phyloP scores from a whole-genome alignment of 2,888 invertebrate species.

The Oxyteleia sp. region DNA sequence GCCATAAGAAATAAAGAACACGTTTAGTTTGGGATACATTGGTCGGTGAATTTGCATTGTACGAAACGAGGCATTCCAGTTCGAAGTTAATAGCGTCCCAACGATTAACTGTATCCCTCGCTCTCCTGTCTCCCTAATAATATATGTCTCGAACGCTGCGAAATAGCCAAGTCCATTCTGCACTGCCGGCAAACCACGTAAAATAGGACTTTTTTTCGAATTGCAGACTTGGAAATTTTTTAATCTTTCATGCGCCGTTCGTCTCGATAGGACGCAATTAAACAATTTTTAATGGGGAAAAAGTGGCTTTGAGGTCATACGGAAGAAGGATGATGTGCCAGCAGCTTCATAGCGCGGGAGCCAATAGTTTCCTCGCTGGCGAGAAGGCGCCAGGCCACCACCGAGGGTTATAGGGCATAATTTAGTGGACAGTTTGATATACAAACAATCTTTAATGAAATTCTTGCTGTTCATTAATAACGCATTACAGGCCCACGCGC shows the following conservation, averaged over 20 bases:
- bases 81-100: conserved; percentile 86
- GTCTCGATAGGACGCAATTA: conserved; percentile 47
- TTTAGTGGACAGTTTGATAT: conserved; percentile 90
- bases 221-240: conserved; percentile 6
- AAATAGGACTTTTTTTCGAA: conserved; percentile 12
- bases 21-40: no score
- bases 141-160: conserved; percentile 82
- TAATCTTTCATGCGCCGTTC: conserved; percentile 4
- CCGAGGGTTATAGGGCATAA: conserved; percentile 88
- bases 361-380: conserved; percentile 85
- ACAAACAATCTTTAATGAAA: conserved; percentile 91
- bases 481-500: conserved; percentile 88
- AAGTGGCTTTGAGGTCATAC: conserved; percentile 48
- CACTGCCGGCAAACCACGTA: conserved; percentile 33
- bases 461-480: conserved; percentile 91
- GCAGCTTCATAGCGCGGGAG: conserved; percentile 72
- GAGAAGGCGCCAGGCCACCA: conserved; percentile 81
- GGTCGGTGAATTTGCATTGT: conserved; percentile 85
- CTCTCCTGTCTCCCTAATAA: conserved; percentile 78
- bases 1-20: no score
- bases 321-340: conserved; percentile 61
- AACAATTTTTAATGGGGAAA: conserved; percentile 37
- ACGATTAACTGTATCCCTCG: conserved; percentile 85
- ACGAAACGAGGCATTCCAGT: conserved; percentile 86
- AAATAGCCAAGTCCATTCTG: conserved; percentile 81